Percentiles rank a stretch among this genome's conserved stretches.
Conservation (phyloP, 2,113 vertebrate species). For the Syngnathus floridae region DNA sequence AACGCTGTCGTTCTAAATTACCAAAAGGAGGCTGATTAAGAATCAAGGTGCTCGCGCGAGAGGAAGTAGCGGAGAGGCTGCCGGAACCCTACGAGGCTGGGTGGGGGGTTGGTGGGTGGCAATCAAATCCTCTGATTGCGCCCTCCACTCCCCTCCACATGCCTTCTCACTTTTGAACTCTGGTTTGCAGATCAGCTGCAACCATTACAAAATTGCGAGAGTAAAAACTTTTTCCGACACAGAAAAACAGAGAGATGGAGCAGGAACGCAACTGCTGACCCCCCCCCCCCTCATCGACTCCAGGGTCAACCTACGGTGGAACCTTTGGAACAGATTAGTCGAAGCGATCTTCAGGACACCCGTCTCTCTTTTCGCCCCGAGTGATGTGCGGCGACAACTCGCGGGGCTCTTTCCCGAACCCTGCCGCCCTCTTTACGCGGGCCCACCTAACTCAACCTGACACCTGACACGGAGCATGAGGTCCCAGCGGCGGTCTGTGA, state of each 20-base stretch:
- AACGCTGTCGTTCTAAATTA: constrained; percentile 59
- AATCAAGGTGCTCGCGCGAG: constrained; percentile 65
- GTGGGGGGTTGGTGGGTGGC: constrained; percentile 55
- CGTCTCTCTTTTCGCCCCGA: not conserved
- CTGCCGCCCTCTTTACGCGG: constrained; percentile 45
- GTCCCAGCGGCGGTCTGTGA: constrained; percentile 37
- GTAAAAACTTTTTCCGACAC: no score
- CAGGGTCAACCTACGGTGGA: no score
- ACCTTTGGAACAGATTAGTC: not conserved
- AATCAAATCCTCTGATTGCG: constrained; percentile 65
- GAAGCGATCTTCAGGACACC: not conserved
- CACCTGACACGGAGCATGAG: constrained; percentile 67
- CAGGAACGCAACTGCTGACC: no score
- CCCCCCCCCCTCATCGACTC: no score
- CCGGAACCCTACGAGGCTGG: constrained; percentile 37
- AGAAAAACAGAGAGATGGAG: no score
- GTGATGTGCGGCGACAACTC: not conserved
- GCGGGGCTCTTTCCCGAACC: constrained; percentile 52
- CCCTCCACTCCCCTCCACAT: not conserved
- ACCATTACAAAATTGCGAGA: not conserved
- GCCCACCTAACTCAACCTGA: constrained; percentile 57
- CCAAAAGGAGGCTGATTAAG: constrained; percentile 66
- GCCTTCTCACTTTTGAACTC: not conserved
- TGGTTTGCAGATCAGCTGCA: not conserved
- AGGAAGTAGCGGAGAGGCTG: constrained; percentile 60